Percentiles rank a stretch among this genome's conserved stretches.
Evolutionary conservation across 2,113 vertebrate species (phyloP).

Genomic region (Neotragus moschatus): DNA sequence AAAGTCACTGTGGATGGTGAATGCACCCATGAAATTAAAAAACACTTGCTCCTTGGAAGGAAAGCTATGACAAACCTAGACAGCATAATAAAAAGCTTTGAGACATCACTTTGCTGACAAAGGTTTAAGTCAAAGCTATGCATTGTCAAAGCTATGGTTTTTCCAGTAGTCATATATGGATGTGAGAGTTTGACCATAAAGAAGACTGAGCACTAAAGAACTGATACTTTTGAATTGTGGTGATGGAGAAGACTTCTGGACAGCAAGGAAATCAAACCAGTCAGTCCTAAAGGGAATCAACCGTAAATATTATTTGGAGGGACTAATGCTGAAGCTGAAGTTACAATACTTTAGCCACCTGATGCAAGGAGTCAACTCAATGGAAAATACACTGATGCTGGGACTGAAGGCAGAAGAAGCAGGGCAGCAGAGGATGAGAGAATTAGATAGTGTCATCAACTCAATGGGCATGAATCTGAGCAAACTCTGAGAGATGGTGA

Average conservation of each 20-base stretch:
- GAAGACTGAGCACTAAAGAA: background rate
- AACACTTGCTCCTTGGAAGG: background rate
- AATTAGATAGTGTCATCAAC: background rate
- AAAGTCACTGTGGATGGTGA: background rate
- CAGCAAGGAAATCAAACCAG: background rate
- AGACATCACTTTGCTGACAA: background rate
- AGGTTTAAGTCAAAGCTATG: background rate
- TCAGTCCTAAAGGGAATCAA: background rate
- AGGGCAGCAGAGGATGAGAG: background rate
- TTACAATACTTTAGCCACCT: background rate
- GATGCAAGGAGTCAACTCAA: background rate
- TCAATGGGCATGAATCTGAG: background rate
- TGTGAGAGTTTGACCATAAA: background rate
- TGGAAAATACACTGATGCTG: accelerated
- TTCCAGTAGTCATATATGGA: background rate
- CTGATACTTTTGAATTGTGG: background rate
- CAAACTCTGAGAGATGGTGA: background rate
- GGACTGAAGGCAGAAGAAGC: background rate
- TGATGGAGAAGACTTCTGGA: background rate
- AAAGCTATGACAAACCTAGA: background rate
- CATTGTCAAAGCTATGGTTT: background rate
- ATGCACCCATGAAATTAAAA: background rate
- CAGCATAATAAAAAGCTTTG: background rate
- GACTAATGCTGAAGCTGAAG: background rate
- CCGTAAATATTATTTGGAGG: background rate